phyloP scores from a whole-genome alignment of 2,113 vertebrate genomes.

The Epinephelus cyanopodus region DNA sequence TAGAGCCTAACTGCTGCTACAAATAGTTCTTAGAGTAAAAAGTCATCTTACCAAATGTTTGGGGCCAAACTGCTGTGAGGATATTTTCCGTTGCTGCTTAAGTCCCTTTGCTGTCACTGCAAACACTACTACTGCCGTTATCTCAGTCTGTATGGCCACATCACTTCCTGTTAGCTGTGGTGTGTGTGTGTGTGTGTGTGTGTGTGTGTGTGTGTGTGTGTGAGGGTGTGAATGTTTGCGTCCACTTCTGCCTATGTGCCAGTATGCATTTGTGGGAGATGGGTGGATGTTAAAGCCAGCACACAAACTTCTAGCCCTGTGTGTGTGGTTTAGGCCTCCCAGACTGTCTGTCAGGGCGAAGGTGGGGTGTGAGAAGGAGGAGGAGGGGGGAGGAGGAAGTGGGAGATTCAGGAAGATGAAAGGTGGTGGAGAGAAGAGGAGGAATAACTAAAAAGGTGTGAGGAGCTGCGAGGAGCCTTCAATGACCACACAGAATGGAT shows the following conservation, averaged over 20 bases:
- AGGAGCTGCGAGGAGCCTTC: not conserved
- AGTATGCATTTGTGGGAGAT: slow-evolving; percentile 16
- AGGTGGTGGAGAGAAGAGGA: not conserved
- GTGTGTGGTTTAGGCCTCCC: not conserved
- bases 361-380: slow-evolving; percentile 28
- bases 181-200: slow-evolving; percentile 16
- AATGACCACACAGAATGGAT: not conserved
- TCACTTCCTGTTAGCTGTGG: slow-evolving; percentile 72
- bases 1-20: no score
- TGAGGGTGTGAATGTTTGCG: slow-evolving; percentile 13
- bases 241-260: slow-evolving; percentile 30
- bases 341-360: not conserved
- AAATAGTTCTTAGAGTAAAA: not conserved
- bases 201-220: slow-evolving; percentile 16
- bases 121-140: slow-evolving; percentile 56
- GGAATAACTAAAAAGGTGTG: not conserved
- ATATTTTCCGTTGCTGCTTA: slow-evolving; percentile 18
- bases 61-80: not conserved
- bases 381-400: not conserved
- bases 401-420: slow-evolving; percentile 6
- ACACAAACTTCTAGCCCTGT: not conserved
- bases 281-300: not conserved
- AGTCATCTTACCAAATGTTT: slow-evolving; percentile 55
- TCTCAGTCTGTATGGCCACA: slow-evolving; percentile 59
- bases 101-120: slow-evolving; percentile 52